A percentile compares a stretch with the other conserved stretches of the same genome.
These are phyloP conservation scores for Marisa cornuarietis DNA, from an alignment of 1,140 invertebrate genomes.

Conservation along the genomic window DNA sequence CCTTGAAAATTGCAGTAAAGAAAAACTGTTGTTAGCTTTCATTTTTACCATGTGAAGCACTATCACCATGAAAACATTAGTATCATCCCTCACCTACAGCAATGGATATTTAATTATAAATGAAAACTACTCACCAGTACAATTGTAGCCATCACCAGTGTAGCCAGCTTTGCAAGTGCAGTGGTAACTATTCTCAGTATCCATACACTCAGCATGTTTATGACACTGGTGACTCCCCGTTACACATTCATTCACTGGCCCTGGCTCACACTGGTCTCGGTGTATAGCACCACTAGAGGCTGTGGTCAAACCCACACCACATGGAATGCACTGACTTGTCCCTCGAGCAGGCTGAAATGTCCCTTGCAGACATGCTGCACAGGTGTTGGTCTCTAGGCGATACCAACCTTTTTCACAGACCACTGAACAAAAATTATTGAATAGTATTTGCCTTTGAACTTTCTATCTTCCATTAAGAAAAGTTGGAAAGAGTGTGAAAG, in stretches of 20 bases:
- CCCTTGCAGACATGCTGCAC: slow-evolving; percentile 28
- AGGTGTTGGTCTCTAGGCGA: slow-evolving; percentile 14
- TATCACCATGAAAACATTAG: no score
- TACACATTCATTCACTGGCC: slow-evolving; percentile 27
- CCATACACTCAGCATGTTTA: slow-evolving; percentile 57
- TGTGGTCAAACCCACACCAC: slow-evolving; percentile 34
- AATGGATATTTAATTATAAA: background rate
- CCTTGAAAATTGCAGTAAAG: no score
- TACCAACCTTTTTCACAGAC: slow-evolving; percentile 25
- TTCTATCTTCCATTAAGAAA: no score
- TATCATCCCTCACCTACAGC: no score
- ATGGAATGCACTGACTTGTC: slow-evolving; percentile 20
- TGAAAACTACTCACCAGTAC: slow-evolving; percentile 19
- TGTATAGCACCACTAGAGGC: background rate
- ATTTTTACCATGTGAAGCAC: no score
- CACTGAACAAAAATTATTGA: slow-evolving; percentile 16
- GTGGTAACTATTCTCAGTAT: slow-evolving; percentile 45
- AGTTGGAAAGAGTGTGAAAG: no score
- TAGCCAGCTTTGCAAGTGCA: slow-evolving; percentile 58
- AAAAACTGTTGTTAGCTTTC: no score
- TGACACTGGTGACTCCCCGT: slow-evolving; percentile 42
- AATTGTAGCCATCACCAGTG: slow-evolving; percentile 35
- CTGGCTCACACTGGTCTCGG: slow-evolving; percentile 6
- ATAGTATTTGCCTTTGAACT: background rate
- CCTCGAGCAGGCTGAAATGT: slow-evolving; percentile 28